phyloP scores from a whole-genome alignment of 1,140 invertebrate species.

The Phocides pigmalion region DNA sequence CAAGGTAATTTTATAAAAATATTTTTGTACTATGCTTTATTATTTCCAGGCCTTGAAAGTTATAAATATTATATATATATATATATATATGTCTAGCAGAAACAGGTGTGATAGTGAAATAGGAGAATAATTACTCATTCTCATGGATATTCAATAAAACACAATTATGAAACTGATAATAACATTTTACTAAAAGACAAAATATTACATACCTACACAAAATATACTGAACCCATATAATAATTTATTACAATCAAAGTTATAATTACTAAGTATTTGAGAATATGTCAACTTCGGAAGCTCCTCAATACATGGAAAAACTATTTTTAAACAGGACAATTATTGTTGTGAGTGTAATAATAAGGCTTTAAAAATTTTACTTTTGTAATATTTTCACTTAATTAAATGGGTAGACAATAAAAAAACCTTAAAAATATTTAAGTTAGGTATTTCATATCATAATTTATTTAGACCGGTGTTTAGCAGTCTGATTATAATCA shows the following conservation, averaged over 20 bases:
- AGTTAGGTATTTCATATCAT: no score
- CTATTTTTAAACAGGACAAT: neutral
- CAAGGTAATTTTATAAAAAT: conserved; percentile 29
- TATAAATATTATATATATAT: no score
- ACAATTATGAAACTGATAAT: conserved; percentile 73
- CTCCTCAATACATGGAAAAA: neutral
- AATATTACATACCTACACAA: conserved; percentile 69
- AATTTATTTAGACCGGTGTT: no score
- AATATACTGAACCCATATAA: conserved; percentile 50
- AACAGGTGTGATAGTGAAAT: conserved; percentile 3
- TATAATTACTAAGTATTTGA: neutral
- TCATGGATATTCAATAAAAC: conserved; percentile 51
- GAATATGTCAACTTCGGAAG: neutral
- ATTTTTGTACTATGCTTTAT: conserved; percentile 29
- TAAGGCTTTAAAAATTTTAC: conserved; percentile 11
- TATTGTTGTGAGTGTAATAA: neutral
- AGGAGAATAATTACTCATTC: neutral
- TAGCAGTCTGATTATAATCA: neutral
- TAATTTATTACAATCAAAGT: conserved; percentile 6
- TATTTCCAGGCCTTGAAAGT: conserved; percentile 1
- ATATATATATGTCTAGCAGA: neutral
- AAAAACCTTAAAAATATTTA: neutral
- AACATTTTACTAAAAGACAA: conserved; percentile 78
- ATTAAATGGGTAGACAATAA: neutral
- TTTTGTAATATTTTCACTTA: conserved; percentile 19